Evolutionary conservation across 2,113 vertebrate genomes (phyloP).

Genomic region (Holacanthus passer): DNA sequence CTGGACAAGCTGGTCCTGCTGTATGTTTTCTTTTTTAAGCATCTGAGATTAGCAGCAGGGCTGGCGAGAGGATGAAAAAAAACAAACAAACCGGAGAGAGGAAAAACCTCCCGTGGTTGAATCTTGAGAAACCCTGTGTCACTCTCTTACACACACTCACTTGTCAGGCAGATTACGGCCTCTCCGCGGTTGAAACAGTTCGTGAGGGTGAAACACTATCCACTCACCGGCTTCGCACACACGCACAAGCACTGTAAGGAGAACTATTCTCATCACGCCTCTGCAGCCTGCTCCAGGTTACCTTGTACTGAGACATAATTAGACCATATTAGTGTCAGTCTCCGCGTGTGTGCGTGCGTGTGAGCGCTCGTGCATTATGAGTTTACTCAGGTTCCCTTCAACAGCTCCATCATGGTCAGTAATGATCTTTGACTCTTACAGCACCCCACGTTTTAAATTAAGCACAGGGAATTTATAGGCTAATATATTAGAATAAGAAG

Average conservation of each 20-base stretch:
- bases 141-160: constrained; percentile 10
- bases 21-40: not conserved
- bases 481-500: constrained; percentile 36
- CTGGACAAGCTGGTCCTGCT: no score
- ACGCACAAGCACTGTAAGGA: not conserved
- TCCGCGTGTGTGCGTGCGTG: constrained; percentile 14
- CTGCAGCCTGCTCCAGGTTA: constrained; percentile 63
- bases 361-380: constrained; percentile 9
- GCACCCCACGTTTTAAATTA: constrained; percentile 47
- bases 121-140: constrained; percentile 5
- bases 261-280: constrained; percentile 61
- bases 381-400: constrained; percentile 46
- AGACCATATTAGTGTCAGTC: constrained; percentile 68
- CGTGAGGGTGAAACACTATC: constrained; percentile 23
- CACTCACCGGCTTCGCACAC: not conserved
- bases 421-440: constrained; percentile 33
- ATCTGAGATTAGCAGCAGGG: constrained; percentile 3
- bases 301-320: constrained; percentile 63
- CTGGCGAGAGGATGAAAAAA: not conserved
- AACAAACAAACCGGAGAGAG: not conserved
- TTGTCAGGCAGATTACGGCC: constrained; percentile 20
- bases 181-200: not conserved
- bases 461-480: constrained; percentile 48
- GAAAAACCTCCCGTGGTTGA: constrained; percentile 4
- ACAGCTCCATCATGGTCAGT: constrained; percentile 27